Evolutionary conservation across 2,888 invertebrate genomes (phyloP), one percentile per base, ranked within the genome.

Genomic region (Dione juno): DNA sequence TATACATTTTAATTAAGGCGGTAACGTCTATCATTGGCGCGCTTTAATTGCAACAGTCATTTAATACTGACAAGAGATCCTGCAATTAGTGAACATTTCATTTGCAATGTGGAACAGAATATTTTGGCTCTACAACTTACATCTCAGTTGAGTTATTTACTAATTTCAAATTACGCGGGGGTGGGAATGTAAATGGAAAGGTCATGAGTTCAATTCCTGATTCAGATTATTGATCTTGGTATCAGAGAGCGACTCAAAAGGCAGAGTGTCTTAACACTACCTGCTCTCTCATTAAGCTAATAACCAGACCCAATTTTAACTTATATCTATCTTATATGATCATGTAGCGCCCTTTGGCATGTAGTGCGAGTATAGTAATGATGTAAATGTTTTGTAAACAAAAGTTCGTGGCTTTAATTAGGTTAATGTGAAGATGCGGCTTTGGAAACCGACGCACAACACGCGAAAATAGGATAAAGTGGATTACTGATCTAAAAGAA

Each of bases 21-120:
- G 50, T 50, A 40, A 19, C 37, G n/a, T 50, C 28, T 16, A 37
- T 64, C 64, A 64, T 50, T 64, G 37, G 64, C 37, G 64, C 50
- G 48, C 35, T 50, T 43, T 64, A 50, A 64, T 64, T 64, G 64
- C 64, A 43, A 61, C 59, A 43, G 41, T 61, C 43, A 40, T 50
- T 64, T 64, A 19, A 64, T 50, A 16, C 35, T 50, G 50, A 48
- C 50, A 35, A 63, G 37, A 50, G 37, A 11, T 50, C 50, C 37
- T 11, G 48, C 35, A 64, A 64, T 64, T 50, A 64, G 37, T 37
- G 64, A 40, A 64, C 48, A 64, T 19, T 64, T 48, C 48, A 64
- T 64, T 64, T 50, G 50, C 64, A 64, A 64, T 64, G 48, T 50
- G 37, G 64, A 64, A 40, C 35, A 37, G 37, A 64, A 64, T 37